phyloP scores from a whole-genome alignment of 2,888 invertebrate species.

The Vanessa cardui region DNA sequence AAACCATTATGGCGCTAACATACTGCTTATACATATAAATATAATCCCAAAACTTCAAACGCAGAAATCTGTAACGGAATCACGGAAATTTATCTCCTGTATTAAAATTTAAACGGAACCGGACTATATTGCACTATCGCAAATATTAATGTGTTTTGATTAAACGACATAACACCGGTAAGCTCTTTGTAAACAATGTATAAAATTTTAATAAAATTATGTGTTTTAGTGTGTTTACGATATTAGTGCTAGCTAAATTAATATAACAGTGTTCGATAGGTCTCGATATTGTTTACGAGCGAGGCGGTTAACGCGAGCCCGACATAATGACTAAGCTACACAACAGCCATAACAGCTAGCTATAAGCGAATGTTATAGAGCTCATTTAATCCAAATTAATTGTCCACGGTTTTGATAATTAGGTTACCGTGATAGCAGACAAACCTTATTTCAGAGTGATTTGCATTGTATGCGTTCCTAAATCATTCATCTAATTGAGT shows the following conservation, averaged over 20 bases:
- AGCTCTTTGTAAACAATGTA: slow-evolving; percentile 10
- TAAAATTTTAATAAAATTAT: slow-evolving; percentile 28
- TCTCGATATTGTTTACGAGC: slow-evolving; percentile 63
- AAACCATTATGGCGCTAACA: slow-evolving; percentile 34
- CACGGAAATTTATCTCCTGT: slow-evolving; percentile 6
- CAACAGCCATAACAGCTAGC: slow-evolving; percentile 40
- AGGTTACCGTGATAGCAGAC: slow-evolving; percentile 16
- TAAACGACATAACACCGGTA: slow-evolving; percentile 10
- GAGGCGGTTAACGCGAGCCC: slow-evolving; percentile 57
- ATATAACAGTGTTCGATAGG: slow-evolving; percentile 58
- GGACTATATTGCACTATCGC: slow-evolving; percentile 10
- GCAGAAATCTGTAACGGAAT: slow-evolving; percentile 22
- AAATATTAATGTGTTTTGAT: slow-evolving; percentile 21
- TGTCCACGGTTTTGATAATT: slow-evolving; percentile 31
- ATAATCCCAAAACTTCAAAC: slow-evolving; percentile 26
- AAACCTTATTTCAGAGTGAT: not conserved
- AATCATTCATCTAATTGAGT: too few species aligned
- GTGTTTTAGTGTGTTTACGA: slow-evolving; percentile 32
- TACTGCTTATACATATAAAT: slow-evolving; percentile 27
- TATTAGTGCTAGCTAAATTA: slow-evolving; percentile 52
- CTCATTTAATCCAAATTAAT: slow-evolving; percentile 39
- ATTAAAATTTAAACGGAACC: slow-evolving; percentile 11
- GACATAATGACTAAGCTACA: slow-evolving; percentile 60
- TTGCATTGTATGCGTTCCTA: too few species aligned
- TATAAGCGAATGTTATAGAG: slow-evolving; percentile 34